Percentiles rank a stretch among this genome's conserved stretches.
Conservation (phyloP, 2,888 invertebrate genomes). For the Pristionchus exspectatus region DNA sequence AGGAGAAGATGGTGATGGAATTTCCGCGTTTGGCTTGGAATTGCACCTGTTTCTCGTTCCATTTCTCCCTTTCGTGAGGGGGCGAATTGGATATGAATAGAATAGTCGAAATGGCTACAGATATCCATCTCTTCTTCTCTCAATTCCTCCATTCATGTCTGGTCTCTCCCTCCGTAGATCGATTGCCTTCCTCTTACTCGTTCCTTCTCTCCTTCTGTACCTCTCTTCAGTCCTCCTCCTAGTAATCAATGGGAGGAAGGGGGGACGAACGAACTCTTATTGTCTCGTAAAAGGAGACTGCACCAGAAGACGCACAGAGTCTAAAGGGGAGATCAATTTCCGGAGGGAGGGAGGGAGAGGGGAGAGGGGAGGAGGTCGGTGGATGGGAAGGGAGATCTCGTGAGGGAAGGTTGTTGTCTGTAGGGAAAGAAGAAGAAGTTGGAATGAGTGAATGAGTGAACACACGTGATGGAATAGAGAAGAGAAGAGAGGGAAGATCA, state of each 20-base stretch:
- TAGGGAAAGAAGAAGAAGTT: constrained; percentile 15
- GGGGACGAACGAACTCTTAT: neutral
- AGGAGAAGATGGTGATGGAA: neutral
- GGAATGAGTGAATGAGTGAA: constrained; percentile 28
- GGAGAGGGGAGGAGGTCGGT: neutral
- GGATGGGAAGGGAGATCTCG: constrained; percentile 14
- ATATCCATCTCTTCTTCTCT: constrained; percentile 6
- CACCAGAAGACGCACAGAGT: neutral
- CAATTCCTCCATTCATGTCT: constrained; percentile 28
- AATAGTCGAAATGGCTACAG: neutral
- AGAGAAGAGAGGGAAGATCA: constrained; percentile 2
- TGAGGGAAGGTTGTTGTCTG: constrained; percentile 31
- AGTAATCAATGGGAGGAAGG: constrained; percentile 7
- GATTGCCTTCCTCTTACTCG: constrained; percentile 3
- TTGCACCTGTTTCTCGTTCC: constrained; percentile 31
- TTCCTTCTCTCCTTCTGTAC: neutral
- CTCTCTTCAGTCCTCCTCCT: neutral
- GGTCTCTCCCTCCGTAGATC: neutral
- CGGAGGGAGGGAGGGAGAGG: neutral
- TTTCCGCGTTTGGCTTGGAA: neutral
- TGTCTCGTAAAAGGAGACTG: neutral
- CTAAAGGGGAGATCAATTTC: neutral
- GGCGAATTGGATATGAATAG: neutral
- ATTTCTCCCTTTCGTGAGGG: neutral
- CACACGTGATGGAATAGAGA: constrained; percentile 29